Conservation (phyloP, 1,140 invertebrate genomes). For the Lasioglossum baleicum region DNA sequence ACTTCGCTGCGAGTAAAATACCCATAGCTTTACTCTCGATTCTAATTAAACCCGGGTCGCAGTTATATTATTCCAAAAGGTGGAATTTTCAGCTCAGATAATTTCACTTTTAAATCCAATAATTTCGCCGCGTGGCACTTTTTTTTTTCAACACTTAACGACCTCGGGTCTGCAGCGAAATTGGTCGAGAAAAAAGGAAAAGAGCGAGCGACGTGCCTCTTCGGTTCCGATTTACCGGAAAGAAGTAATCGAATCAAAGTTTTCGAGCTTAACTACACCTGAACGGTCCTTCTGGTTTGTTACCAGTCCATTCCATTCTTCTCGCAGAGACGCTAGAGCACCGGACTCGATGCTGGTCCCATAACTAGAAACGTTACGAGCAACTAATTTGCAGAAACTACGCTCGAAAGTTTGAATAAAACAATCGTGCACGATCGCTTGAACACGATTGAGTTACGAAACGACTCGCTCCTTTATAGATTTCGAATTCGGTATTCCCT, state of each 20-base stretch:
- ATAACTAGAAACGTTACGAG: neutral
- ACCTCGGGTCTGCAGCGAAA: no score
- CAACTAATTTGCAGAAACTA: slow-evolving; percentile 14
- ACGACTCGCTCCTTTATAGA: slow-evolving; percentile 8
- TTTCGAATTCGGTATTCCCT: slow-evolving; percentile 31
- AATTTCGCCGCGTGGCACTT: no score
- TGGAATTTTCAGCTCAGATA: no score
- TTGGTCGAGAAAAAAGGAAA: no score
- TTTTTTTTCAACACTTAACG: no score
- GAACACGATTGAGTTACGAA: slow-evolving; percentile 3
- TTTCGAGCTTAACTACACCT: neutral
- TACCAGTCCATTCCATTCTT: neutral
- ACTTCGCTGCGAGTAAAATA: no score
- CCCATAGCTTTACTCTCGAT: no score
- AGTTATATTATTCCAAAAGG: no score
- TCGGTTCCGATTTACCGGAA: no score
- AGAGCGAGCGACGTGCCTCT: no score
- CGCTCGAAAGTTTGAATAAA: slow-evolving; percentile 22
- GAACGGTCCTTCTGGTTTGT: neutral
- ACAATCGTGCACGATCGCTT: neutral
- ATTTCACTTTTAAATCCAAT: no score
- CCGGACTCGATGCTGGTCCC: neutral
- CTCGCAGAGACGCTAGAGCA: neutral
- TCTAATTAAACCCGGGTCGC: no score
- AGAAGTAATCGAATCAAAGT: neutral